Evolutionary conservation across 2,797 vertebrate genomes (phyloP).

Genomic region (Pseudochirops corinnae): DNA sequence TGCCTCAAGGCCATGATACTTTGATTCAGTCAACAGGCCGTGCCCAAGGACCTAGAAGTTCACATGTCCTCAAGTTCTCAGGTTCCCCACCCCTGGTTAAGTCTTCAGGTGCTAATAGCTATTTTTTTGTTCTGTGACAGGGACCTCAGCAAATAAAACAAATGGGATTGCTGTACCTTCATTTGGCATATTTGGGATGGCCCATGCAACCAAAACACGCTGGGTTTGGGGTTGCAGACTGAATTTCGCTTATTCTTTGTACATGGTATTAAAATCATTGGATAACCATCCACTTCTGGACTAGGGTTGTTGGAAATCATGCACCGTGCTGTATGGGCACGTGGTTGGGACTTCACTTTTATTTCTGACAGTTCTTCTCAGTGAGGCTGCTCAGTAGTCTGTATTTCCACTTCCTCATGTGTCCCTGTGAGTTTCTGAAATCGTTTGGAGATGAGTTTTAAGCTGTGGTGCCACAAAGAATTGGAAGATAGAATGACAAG

Average conservation of each 20-base stretch:
- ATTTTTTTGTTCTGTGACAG: neutral
- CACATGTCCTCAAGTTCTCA: no score
- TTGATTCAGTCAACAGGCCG: no score
- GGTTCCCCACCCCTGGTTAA: neutral
- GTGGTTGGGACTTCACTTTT: neutral
- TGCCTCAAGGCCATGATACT: no score
- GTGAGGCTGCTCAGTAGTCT: neutral
- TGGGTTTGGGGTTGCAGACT: neutral
- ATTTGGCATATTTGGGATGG: neutral
- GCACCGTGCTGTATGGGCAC: fast-evolving
- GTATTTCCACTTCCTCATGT: neutral
- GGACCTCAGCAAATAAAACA: neutral
- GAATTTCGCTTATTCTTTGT: neutral
- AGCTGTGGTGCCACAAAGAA: neutral
- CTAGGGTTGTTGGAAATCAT: neutral
- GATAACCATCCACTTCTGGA: fast-evolving
- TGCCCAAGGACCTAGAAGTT: no score
- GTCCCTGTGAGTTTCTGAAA: neutral
- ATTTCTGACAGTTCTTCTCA: neutral
- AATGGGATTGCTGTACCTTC: neutral
- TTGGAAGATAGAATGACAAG: neutral
- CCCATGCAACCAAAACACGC: neutral
- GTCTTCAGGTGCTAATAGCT: neutral
- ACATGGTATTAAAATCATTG: neutral
- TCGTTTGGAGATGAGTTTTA: neutral